Evolutionary conservation across 2,888 invertebrate species (phyloP), one percentile per base, ranked within the genome.

Genomic region (Coelinius sp.): DNA sequence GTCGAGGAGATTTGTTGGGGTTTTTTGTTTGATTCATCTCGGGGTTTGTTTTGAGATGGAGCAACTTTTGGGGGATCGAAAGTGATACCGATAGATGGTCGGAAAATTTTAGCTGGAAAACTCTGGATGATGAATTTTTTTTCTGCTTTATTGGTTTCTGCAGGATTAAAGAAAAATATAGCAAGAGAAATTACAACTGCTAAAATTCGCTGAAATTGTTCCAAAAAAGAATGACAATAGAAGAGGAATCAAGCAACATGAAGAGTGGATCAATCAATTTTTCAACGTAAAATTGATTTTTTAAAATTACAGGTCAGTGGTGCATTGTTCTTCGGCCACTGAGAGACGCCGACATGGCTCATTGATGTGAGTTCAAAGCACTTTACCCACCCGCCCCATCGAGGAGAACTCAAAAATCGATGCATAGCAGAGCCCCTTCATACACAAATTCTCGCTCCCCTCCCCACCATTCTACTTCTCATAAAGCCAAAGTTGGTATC

Each of bases 301-400:
- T 73, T 64, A 79, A n/a, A n/a, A 75, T 84, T 84, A 52, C 79
- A 86, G 85, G 85, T 86, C 85, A 86, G 85, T 86, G 83, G 82
- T 83, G 83, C 81, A 82, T 83, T 80, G 80, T 82, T 82, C 80
- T 75, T 82, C 76, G 82, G 78, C 79, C 79, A 80, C 83, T 84
- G 82, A 83, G 80, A 80, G 80, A 80, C 79, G 73, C 77, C 81
- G 80, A 80, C 80, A 78, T 82, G 82, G 81, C 78, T 79, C 78
- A 80, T 84, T 84, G 80, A 84, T 81, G 85, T 86, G 83, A 86
- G 85, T 86, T 81, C 64, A 70, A 77, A 79, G 76, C 73, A 76
- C 71, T 79, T 81, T 77, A 74, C 59, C 71, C 62, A 59, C n/a
- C n/a, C 46, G 20, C 20, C 22, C 64, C 52, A 20, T 66, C 49